A percentile compares a stretch with the other conserved stretches of the same genome.
Evolutionary conservation across 2,113 vertebrate genomes (phyloP).

Genomic region (Tupaia chinensis): DNA sequence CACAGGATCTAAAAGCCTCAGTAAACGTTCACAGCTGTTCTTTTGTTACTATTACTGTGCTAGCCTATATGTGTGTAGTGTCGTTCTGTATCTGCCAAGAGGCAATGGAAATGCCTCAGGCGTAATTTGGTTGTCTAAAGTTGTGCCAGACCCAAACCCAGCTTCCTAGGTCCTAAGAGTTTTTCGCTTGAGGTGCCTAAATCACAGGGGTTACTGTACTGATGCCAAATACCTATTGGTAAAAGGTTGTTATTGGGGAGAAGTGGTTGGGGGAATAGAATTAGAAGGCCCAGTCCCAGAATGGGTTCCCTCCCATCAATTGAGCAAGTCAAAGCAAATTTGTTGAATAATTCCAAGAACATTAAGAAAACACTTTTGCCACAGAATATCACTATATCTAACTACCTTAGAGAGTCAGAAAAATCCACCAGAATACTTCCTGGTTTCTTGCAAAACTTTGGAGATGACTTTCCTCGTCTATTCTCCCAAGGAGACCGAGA

Average conservation of each 20-base stretch:
- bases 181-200: conserved; percentile 43
- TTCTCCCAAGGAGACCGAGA: neutral
- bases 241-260: neutral
- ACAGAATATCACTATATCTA: neutral
- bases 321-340: neutral
- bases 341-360: neutral
- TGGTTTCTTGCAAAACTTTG: neutral
- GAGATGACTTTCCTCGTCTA: neutral
- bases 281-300: neutral
- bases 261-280: neutral
- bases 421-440: neutral
- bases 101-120: neutral
- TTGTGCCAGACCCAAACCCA: neutral
- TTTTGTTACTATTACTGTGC: neutral
- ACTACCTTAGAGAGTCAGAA: neutral
- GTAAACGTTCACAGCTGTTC: neutral
- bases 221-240: neutral
- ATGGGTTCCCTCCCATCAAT: neutral
- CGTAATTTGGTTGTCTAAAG: neutral
- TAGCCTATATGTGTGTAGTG: neutral
- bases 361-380: neutral
- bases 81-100: neutral
- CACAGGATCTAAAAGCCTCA: neutral
- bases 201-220: neutral
- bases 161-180: neutral